phyloP scores from a whole-genome alignment of 2,113 vertebrate genomes.

The Corythornis madagascariensis region DNA sequence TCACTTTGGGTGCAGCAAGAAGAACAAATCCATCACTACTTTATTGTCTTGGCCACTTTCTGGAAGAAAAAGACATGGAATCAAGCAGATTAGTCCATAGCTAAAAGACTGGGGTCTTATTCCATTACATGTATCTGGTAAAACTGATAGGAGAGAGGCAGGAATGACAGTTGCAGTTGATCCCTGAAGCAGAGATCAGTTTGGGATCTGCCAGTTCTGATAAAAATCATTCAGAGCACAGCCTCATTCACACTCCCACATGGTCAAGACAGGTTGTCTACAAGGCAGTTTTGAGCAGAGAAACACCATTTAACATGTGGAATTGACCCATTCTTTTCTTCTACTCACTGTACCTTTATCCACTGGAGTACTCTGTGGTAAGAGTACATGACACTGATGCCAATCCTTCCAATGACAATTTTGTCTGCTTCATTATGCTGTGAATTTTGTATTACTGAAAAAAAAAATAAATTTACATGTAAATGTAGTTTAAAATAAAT shows the following conservation, averaged over 20 bases:
- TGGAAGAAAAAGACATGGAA: not conserved
- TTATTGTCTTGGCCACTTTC: not conserved
- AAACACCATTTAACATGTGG: not conserved
- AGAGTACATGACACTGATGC: slow-evolving; percentile 86
- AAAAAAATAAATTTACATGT: not conserved
- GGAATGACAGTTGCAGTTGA: not conserved
- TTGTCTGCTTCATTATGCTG: slow-evolving; percentile 70
- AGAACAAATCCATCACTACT: not conserved
- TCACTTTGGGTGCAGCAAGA: not conserved
- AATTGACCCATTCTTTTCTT: not conserved
- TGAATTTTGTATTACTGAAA: slow-evolving; percentile 76
- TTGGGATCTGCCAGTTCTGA: not conserved
- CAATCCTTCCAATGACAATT: slow-evolving; percentile 84
- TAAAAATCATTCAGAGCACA: not conserved
- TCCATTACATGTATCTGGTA: no score
- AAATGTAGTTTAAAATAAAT: not conserved
- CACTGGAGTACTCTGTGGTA: slow-evolving; percentile 87
- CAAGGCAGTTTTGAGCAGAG: not conserved
- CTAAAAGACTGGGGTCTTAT: not conserved
- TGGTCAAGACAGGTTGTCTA: not conserved
- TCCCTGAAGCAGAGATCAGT: not conserved
- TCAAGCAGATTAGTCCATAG: not conserved
- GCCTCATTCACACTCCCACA: not conserved
- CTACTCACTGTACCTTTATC: slow-evolving; percentile 82
- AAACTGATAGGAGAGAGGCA: not conserved